phyloP scores from a whole-genome alignment of 1,140 invertebrate genomes.

The Heliconius hewitsoni region DNA sequence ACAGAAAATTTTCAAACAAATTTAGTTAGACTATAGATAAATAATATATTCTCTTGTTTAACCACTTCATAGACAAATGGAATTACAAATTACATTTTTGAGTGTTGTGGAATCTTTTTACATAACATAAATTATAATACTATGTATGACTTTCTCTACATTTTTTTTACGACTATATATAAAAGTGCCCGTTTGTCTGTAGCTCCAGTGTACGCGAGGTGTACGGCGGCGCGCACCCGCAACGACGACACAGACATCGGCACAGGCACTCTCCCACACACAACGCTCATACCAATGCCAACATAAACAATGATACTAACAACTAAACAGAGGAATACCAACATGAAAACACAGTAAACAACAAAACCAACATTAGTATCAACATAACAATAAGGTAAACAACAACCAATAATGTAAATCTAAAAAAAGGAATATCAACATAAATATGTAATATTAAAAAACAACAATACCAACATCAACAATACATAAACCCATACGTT shows the following conservation, averaged over 20 bases:
- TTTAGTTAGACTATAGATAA: too few species aligned
- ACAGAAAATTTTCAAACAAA: too few species aligned
- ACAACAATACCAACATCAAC: neutral
- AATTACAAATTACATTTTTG: too few species aligned
- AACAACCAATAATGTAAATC: neutral
- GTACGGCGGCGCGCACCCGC: slow-evolving; percentile 63
- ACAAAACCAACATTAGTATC: neutral
- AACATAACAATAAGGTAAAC: neutral
- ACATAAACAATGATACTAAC: neutral
- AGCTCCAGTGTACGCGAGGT: slow-evolving; percentile 65
- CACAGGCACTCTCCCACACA: slow-evolving; percentile 48
- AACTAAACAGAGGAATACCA: neutral
- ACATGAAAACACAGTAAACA: neutral
- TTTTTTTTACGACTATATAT: neutral
- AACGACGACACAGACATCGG: slow-evolving; percentile 53
- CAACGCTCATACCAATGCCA: slow-evolving; percentile 13
- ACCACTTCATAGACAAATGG: too few species aligned
- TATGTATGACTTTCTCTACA: too few species aligned
- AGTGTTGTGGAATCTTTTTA: too few species aligned
- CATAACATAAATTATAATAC: too few species aligned
- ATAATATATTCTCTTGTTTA: too few species aligned
- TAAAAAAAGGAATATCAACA: too few species aligned
- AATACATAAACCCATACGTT: neutral
- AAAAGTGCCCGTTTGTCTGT: neutral
- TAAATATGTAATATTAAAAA: neutral